Percentiles rank a stretch among this genome's conserved stretches.
These are phyloP conservation scores for Lerema accius DNA, from an alignment of 1,140 invertebrate genomes.

Conservation along the genomic window DNA sequence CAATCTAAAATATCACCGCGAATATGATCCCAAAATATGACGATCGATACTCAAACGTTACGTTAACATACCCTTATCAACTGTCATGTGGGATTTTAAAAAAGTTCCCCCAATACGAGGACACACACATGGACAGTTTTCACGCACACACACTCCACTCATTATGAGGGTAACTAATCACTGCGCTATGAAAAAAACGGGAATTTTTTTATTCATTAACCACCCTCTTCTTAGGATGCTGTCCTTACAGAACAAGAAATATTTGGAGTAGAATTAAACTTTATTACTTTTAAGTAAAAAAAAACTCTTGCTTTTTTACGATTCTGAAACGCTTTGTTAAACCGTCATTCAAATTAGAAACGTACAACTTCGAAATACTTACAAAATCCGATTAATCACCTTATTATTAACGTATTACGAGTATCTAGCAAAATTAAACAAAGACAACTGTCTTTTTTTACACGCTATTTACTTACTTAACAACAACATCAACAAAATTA, in stretches of 20 bases:
- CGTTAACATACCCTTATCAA: slow-evolving; percentile 69
- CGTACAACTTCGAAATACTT: too few relatives aligned
- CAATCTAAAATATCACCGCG: too few relatives aligned
- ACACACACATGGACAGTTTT: slow-evolving; percentile 51
- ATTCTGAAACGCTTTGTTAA: too few relatives aligned
- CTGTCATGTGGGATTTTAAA: slow-evolving; percentile 64
- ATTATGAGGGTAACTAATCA: slow-evolving; percentile 82
- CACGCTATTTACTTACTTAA: too few relatives aligned
- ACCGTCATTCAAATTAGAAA: too few relatives aligned
- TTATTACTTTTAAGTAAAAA: slow-evolving; percentile 18
- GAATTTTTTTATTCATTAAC: slow-evolving; percentile 82
- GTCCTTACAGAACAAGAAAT: slow-evolving; percentile 53
- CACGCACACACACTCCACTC: slow-evolving; percentile 62
- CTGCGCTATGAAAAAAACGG: slow-evolving; percentile 75
- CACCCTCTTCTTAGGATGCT: slow-evolving; percentile 73
- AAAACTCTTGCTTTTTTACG: too few relatives aligned
- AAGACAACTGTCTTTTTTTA: too few relatives aligned
- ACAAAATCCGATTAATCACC: too few relatives aligned
- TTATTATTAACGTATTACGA: too few relatives aligned
- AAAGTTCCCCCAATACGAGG: slow-evolving; percentile 44
- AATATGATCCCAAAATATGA: slow-evolving; percentile 19
- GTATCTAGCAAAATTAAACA: too few relatives aligned
- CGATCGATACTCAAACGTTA: slow-evolving; percentile 61
- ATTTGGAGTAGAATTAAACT: slow-evolving; percentile 43
- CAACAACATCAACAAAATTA: too few relatives aligned